A percentile compares a stretch with the other conserved stretches of the same genome.
These are phyloP conservation scores for Acestrorhynchus altus DNA, from an alignment of 2,797 vertebrate genomes.

Conservation along the genomic window DNA sequence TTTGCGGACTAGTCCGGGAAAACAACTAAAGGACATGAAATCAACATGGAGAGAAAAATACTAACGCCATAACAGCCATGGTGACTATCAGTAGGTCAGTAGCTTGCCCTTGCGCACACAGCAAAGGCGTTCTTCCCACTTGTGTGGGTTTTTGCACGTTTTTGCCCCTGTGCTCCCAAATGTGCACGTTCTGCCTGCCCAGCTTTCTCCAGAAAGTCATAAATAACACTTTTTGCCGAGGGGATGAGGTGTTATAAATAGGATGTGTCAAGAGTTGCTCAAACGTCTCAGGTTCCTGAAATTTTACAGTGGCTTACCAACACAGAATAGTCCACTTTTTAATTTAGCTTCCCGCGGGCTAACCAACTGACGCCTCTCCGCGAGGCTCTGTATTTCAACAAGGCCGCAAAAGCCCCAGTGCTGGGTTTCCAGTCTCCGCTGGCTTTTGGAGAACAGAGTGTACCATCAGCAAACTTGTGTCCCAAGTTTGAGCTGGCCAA, in stretches of 20 bases:
- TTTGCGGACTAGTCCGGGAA: conserved; percentile 73
- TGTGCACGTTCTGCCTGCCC: conserved; percentile 60
- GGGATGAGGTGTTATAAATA: conserved; percentile 92
- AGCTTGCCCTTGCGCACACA: conserved; percentile 64
- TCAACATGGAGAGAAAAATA: conserved; percentile 29
- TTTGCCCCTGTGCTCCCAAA: conserved; percentile 33
- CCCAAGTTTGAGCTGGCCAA: conserved; percentile 78
- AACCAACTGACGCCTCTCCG: conserved; percentile 93
- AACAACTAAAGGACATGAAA: conserved; percentile 66
- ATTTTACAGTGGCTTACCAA: conserved; percentile 80
- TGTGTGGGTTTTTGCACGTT: neutral
- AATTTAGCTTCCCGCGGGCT: conserved; percentile 87
- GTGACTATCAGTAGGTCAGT: conserved; percentile 69
- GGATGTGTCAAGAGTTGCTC: conserved; percentile 84
- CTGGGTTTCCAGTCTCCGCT: conserved; percentile 72
- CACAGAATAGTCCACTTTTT: conserved; percentile 85
- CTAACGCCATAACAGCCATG: conserved; percentile 45
- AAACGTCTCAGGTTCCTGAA: conserved; percentile 80
- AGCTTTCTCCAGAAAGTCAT: conserved; percentile 66
- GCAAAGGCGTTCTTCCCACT: neutral
- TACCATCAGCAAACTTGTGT: conserved; percentile 83
- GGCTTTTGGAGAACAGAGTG: conserved; percentile 81
- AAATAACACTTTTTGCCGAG: conserved; percentile 74
- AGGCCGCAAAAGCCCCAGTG: conserved; percentile 87
- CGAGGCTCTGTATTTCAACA: conserved; percentile 89